Evolutionary conservation across 2,797 vertebrate species (phyloP), one percentile per base, ranked within the genome.

Genomic region (Enteromius viviparus): DNA sequence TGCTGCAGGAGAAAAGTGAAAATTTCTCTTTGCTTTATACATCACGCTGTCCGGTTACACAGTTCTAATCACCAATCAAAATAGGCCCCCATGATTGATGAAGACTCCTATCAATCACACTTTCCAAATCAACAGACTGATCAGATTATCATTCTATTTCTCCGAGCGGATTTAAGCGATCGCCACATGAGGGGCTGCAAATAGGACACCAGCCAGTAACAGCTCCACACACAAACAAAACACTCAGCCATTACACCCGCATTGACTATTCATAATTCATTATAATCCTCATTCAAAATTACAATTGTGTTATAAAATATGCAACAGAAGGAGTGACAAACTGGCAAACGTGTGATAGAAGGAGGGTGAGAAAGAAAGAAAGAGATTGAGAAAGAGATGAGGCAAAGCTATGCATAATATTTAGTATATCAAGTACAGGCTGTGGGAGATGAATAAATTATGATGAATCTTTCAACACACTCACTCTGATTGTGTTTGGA

Each of bases 181-280:
- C 76, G 21, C 82, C 71, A 17, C 55, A 62, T 32, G 14, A 37
- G 76, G 34, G 71, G 76, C 66, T 80, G 64, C 26, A 84, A 86
- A 88, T 62, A 79, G 78, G 82, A 78, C 81, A 81, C 76, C 70
- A 82, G 65, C 34, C 64, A 62, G 45, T 69, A 51, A 68, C 53
- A 21, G 47, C 26, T 71, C 40, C 78, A 53, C 77, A 49, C 79
- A 74, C 80, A 70, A 49, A 71, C 78, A 75, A 85, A 82, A 83
- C 81, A 68, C 58, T 69, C 53, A 37, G 78, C 83, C 86, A 82
- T 77, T 85, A 85, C 65, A 83, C 42, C 74, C 69, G 21, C 78
- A 85, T 70, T 84, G 78, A 84, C 85, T 87, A 87, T 89, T 88
- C 85, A 89, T 88, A 80, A 89, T 88, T 88, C 80, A 88, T 88